Base-by-base conservation (phyloP, 64 coral and sea anemone genomes). In the Hydrozoanthus tunicans region DNA sequence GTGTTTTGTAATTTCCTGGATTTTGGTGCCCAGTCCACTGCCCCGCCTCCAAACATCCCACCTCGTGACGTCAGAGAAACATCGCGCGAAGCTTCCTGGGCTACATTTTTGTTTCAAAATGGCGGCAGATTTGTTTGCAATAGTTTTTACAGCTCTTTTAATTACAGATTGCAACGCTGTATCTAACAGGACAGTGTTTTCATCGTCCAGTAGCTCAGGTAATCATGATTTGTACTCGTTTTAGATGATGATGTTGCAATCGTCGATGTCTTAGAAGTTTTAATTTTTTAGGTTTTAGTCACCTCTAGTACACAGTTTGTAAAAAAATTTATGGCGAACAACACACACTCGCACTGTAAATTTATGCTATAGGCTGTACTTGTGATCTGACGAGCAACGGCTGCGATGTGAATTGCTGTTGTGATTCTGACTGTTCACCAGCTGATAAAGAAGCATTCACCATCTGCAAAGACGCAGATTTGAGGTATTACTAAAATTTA, bases 401-500 rank as follows among this genome's bases (percentile, higher is more conserved):
- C n/a, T 96, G 95, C 82, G 92, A 96, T 79, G 27, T 79, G 24
- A 96, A 96, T 9, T 96, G 95, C 62, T 96, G 95, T 23, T 96
- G 95, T 90, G 95, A 96, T 89, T 24, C 77, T 77, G 95, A 96
- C 14, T 96, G 95, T 52, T 79, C 82, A 69, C 53, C 81, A 6
- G n/a, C 70, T 56, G 95, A 96, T 71, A 86, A 92, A 78, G 77
- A 96, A 32, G 90, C 95, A 58, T 96, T 96, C 57, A 92, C 83
- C 57, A 54, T 89, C n/a, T 96, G 95, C 78, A 93, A 20, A 77
- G 95, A 96, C 64, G 79, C 82, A 62, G 95, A 94, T 57, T 10
- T 92, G 9, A 94, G 93, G 95, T 96, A 89, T 3, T 84, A 62
- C 7, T 24, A 4, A 43, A 43, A 43, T 43, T 43, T 43, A 43